Evolutionary conservation across 1,140 invertebrate species (phyloP).

Genomic region (Drosophila watanabei): DNA sequence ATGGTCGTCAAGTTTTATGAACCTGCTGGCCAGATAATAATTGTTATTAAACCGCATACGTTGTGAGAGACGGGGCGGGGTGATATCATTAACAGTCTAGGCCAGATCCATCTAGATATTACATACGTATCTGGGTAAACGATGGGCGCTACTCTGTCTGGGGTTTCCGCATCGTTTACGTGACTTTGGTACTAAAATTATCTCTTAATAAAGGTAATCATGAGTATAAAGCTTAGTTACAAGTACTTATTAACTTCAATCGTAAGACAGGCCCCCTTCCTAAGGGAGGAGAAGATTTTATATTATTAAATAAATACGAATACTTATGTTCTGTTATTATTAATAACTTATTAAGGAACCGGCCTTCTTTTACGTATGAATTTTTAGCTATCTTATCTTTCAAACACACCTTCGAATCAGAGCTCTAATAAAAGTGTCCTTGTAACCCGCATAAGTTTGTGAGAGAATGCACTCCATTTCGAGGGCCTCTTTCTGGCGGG

Average conservation of each 20-base stretch:
- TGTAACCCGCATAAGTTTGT: background rate
- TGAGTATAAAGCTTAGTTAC: background rate
- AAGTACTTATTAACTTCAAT: background rate
- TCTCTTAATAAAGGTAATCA: background rate
- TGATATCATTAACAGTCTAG: constrained; percentile 43
- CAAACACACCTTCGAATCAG: background rate
- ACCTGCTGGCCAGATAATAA: constrained; percentile 33
- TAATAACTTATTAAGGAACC: no score
- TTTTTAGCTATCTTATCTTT: no score
- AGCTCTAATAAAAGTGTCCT: background rate
- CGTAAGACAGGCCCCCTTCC: background rate
- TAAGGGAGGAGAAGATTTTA: background rate
- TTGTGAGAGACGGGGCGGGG: constrained; percentile 4
- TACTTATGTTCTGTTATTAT: background rate
- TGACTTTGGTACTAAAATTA: background rate
- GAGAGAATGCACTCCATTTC: background rate
- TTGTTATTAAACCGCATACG: constrained; percentile 50
- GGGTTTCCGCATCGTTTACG: constrained; percentile 25
- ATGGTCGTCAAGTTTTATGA: constrained; percentile 39
- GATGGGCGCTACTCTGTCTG: constrained; percentile 28
- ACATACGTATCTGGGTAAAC: constrained; percentile 12
- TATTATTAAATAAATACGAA: background rate
- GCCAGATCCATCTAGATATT: constrained; percentile 40
- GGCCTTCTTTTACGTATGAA: background rate
- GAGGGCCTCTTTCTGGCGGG: background rate